Base-by-base conservation (phyloP, 2,113 vertebrate species). In the Podocnemis expansa region DNA sequence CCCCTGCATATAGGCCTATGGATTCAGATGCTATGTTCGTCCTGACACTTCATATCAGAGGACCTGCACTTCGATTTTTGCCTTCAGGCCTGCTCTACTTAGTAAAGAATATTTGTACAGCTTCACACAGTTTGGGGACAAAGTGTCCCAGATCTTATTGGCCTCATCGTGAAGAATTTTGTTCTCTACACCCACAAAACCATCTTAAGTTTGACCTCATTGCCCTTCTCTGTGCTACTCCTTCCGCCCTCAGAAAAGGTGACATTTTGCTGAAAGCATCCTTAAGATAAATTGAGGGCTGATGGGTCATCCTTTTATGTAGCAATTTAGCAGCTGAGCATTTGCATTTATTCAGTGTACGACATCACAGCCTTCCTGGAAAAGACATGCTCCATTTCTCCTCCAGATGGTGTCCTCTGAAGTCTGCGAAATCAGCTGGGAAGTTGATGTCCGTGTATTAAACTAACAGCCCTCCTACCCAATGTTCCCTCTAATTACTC, bases 371-470 rank as follows among this genome's bases (percentile, higher is more conserved):
- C 92, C 95, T 76, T 84, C 91, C 93, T 91, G 82, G 83, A 94
- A 2, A 54, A 38, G 94, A 95, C 55, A 96, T 92, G 96, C 92
- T 95, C 82, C 0, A 0, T 93, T 97, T 97, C 91, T 95, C 88
- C 88, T 96, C 93, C 96, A 96, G 91, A 96, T 94, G 96, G 93
- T 97, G 91, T 70, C 76, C 85, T 94, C 85, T 76, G 51, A 91
- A 31, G 83, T 67, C 84, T 3, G 1, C 60, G 84, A 70, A 94
- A 96, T 70, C 92, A 55, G 76, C 89, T 91, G 84, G 87, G 88
- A 92, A 92, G 55, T 8, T 60, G 60, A 89, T 81, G 70, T 47
- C 38, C 87, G 81, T 86, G 78, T 79, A 87, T n/a, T 58, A 87
- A 88, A 93, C 31, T 87, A 60, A 95, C 79, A 93, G 43, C 34